These are phyloP conservation scores for Oxyura jamaicensis DNA, from an alignment of 2,113 vertebrate genomes.

Conservation along the genomic window DNA sequence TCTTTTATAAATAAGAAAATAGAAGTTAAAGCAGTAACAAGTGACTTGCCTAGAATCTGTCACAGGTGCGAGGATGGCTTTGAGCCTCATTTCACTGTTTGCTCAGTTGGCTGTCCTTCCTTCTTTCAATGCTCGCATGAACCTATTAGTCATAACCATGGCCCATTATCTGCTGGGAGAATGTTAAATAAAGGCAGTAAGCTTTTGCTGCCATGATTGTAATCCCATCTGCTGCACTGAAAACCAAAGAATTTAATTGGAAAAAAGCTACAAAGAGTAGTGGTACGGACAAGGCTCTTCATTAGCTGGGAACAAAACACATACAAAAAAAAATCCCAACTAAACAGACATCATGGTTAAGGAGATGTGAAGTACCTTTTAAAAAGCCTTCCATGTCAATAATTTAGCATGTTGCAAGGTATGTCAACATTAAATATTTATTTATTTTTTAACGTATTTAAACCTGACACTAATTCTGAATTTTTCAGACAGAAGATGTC, in stretches of 20 bases:
- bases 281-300: not conserved
- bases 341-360: not conserved
- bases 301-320: not conserved
- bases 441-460: not conserved
- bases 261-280: not conserved
- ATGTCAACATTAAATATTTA: accelerated
- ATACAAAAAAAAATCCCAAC: not conserved
- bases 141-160: not conserved
- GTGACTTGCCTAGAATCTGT: not conserved
- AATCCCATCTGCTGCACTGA: not conserved
- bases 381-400: not conserved
- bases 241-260: not conserved
- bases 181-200: not conserved
- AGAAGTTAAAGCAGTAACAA: not conserved
- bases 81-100: not conserved
- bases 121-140: not conserved
- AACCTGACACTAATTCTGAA: not conserved
- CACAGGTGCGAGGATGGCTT: not conserved
- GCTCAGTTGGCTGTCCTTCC: not conserved
- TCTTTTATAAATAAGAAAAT: not conserved
- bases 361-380: not conserved
- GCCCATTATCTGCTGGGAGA: not conserved
- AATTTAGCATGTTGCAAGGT: not conserved
- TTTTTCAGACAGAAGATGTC: not conserved
- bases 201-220: not conserved